phyloP scores from a whole-genome alignment of 2,113 vertebrate species.

The Craseonycteris thonglongyai region DNA sequence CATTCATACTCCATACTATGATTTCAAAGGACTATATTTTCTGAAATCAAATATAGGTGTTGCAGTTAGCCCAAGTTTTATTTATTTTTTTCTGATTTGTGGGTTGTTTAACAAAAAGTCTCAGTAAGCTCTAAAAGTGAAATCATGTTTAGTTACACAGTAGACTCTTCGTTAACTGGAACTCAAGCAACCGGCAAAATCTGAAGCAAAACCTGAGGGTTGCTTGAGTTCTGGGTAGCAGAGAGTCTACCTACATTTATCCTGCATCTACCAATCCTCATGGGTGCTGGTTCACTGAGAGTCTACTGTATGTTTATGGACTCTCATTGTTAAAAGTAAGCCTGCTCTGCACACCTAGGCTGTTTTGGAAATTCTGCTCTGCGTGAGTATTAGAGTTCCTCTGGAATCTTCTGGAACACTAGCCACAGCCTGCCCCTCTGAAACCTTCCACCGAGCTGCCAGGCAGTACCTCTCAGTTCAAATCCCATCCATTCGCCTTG shows the following conservation, averaged over 20 bases:
- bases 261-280: too few relatives aligned
- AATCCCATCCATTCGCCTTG: background rate
- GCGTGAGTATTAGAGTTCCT: background rate
- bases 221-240: too few relatives aligned
- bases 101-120: background rate
- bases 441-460: background rate
- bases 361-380: background rate
- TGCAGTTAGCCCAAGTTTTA: background rate
- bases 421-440: too few relatives aligned
- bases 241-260: too few relatives aligned
- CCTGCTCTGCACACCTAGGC: background rate
- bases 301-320: background rate
- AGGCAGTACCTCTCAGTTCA: background rate
- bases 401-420: fast-evolving
- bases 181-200: too few relatives aligned
- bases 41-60: background rate
- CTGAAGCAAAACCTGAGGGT: too few relatives aligned
- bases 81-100: background rate
- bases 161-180: too few relatives aligned
- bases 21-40: background rate
- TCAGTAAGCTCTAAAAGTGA: background rate
- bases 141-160: background rate
- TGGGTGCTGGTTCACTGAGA: too few relatives aligned
- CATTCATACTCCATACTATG: background rate
- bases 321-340: background rate